These are phyloP conservation scores for Porites evermanni DNA, from an alignment of 92 coral and sea anemone genomes.

Conservation along the genomic window DNA sequence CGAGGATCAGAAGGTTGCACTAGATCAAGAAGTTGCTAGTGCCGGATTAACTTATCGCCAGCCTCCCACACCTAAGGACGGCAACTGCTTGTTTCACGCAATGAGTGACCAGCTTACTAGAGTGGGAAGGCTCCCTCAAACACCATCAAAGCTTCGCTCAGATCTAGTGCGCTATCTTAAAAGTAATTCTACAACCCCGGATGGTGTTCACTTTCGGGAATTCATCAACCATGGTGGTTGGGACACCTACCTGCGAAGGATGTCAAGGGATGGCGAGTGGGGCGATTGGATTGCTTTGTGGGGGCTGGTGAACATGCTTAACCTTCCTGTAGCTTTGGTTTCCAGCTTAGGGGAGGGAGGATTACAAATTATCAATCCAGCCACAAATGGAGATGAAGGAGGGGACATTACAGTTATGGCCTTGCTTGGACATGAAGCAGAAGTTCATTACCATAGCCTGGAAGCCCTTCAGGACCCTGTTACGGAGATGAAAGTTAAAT, in stretches of 20 bases:
- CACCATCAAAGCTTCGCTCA: slow-evolving; percentile 24
- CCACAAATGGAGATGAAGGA: neutral
- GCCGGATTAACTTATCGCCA: slow-evolving; percentile 25
- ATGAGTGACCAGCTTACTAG: slow-evolving; percentile 35
- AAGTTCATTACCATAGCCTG: slow-evolving; percentile 1
- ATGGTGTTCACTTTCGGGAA: slow-evolving; percentile 33
- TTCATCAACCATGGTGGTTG: slow-evolving; percentile 2
- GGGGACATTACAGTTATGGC: neutral
- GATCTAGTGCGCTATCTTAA: slow-evolving; percentile 26
- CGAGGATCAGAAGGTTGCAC: neutral
- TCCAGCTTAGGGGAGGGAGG: slow-evolving; percentile 20
- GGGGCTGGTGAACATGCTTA: slow-evolving; percentile 34
- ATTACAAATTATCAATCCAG: slow-evolving; percentile 18
- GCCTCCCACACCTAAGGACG: slow-evolving; percentile 46
- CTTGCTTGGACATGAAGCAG: slow-evolving; percentile 34
- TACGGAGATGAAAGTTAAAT: no score
- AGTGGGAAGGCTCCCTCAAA: slow-evolving; percentile 13
- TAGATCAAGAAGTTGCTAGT: slow-evolving; percentile 10
- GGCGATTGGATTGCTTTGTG: slow-evolving; percentile 36
- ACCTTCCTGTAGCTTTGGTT: slow-evolving; percentile 22
- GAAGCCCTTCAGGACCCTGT: no score
- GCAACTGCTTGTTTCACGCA: slow-evolving; percentile 44
- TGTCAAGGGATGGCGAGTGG: slow-evolving; percentile 22
- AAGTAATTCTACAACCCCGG: slow-evolving; percentile 15
- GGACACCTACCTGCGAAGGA: slow-evolving; percentile 9